phyloP scores from a whole-genome alignment of 2,113 vertebrate species.

The Camelus dromedarius region DNA sequence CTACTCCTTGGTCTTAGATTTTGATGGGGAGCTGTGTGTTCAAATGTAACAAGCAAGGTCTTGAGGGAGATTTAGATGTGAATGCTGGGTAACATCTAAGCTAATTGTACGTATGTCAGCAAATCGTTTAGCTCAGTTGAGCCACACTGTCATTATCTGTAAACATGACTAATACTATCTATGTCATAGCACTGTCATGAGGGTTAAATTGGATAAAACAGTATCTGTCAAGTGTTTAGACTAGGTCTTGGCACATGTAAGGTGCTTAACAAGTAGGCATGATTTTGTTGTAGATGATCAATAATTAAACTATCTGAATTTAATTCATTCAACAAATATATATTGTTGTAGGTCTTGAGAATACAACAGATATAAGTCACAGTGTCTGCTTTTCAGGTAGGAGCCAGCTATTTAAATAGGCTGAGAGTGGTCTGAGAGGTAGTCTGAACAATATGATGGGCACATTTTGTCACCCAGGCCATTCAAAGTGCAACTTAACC shows the following conservation, averaged over 20 bases:
- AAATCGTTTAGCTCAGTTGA: neutral
- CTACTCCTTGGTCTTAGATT: neutral
- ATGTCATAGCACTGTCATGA: neutral
- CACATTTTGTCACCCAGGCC: neutral
- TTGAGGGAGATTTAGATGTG: neutral
- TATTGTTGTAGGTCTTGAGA: neutral
- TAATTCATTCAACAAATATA: neutral
- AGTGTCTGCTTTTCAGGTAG: neutral
- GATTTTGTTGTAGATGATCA: conserved; percentile 22
- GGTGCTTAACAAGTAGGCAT: neutral
- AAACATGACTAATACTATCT: neutral
- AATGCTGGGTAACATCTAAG: neutral
- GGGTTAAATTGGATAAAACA: neutral
- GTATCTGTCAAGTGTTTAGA: neutral
- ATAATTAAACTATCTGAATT: neutral
- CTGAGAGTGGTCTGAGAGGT: neutral
- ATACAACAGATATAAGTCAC: neutral
- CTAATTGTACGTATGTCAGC: neutral
- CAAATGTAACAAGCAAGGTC: neutral
- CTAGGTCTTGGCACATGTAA: neutral
- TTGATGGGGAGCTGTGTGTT: neutral
- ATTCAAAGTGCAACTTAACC: neutral
- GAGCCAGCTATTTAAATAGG: neutral
- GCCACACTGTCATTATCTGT: conserved; percentile 2
- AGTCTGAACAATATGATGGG: neutral